Percentiles rank a stretch among this genome's conserved stretches.
phyloP scores from a whole-genome alignment of 2,797 vertebrate species.

The Myiotriccus ornatus region DNA sequence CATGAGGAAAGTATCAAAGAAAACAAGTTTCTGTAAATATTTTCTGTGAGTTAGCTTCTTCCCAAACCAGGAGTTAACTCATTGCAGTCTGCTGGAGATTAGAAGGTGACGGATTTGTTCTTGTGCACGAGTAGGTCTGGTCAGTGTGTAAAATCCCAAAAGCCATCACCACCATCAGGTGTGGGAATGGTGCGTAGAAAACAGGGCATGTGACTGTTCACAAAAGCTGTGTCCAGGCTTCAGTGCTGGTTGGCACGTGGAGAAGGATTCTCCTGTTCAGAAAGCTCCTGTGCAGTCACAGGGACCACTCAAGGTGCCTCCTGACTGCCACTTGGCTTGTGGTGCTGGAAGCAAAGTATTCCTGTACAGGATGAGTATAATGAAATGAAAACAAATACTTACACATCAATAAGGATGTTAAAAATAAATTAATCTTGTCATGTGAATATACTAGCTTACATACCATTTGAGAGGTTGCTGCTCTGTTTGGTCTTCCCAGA shows the following conservation, averaged over 20 bases:
- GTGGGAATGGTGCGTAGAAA: not conserved
- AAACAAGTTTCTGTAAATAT: not conserved
- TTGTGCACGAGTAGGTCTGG: not conserved
- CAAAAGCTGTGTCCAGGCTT: not conserved
- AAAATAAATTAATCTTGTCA: not conserved
- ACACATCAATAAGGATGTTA: not conserved
- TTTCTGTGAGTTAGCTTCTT: not conserved
- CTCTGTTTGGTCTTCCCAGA: not conserved
- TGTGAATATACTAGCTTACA: not conserved
- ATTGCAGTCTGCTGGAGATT: not conserved
- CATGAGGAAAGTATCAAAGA: not conserved
- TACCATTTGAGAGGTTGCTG: not conserved
- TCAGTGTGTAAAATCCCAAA: not conserved
- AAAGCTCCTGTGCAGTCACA: not conserved
- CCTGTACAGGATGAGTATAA: not conserved
- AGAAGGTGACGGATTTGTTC: not conserved
- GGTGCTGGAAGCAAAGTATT: not conserved
- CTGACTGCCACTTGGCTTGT: not conserved
- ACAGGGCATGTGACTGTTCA: not conserved
- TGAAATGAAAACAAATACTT: not conserved
- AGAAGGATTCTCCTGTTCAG: not conserved
- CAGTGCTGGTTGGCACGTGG: not conserved
- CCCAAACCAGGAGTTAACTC: not conserved
- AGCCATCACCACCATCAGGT: fast-evolving
- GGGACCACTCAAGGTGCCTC: not conserved